These are phyloP conservation scores for Microchrysa polita DNA, from an alignment of 2,888 invertebrate species.

Conservation along the genomic window DNA sequence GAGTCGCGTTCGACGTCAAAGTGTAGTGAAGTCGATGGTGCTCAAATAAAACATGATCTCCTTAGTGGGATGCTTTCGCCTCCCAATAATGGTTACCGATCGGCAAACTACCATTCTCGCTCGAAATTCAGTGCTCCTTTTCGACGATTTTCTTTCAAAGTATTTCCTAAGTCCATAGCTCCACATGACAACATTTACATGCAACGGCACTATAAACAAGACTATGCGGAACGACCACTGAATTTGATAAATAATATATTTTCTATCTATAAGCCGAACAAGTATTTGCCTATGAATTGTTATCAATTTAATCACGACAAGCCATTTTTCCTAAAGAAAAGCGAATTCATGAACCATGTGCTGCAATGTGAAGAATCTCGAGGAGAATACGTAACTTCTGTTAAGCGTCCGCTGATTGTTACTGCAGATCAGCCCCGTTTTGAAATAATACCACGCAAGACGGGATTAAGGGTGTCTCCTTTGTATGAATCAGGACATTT, in stretches of 20 bases:
- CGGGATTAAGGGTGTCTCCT: constrained; percentile 68
- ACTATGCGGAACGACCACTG: constrained; percentile 57
- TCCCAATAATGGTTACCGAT: constrained; percentile 54
- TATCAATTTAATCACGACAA: constrained; percentile 59
- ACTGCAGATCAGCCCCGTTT: constrained; percentile 66
- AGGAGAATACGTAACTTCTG: constrained; percentile 61
- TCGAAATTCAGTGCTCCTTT: constrained; percentile 60
- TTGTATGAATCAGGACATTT: constrained; percentile 58
- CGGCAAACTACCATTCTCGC: constrained; percentile 59
- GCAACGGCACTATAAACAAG: constrained; percentile 56
- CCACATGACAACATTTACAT: constrained; percentile 57
- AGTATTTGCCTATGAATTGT: constrained; percentile 64
- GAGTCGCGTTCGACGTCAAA: constrained; percentile 62
- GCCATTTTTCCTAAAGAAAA: constrained; percentile 59
- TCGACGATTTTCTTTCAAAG: constrained; percentile 56
- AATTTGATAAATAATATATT: constrained; percentile 64
- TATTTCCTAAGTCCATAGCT: constrained; percentile 62
- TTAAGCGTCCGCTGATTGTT: constrained; percentile 68
- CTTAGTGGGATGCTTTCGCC: constrained; percentile 64
- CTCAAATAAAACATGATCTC: constrained; percentile 63
- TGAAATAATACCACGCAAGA: constrained; percentile 67
- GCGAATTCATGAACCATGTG: constrained; percentile 63
- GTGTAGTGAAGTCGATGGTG: constrained; percentile 62
- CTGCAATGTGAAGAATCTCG: constrained; percentile 61
- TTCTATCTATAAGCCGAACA: constrained; percentile 64